These are phyloP conservation scores for Porites cylindrica DNA, from an alignment of 92 coral and sea anemone genomes.

Conservation along the genomic window DNA sequence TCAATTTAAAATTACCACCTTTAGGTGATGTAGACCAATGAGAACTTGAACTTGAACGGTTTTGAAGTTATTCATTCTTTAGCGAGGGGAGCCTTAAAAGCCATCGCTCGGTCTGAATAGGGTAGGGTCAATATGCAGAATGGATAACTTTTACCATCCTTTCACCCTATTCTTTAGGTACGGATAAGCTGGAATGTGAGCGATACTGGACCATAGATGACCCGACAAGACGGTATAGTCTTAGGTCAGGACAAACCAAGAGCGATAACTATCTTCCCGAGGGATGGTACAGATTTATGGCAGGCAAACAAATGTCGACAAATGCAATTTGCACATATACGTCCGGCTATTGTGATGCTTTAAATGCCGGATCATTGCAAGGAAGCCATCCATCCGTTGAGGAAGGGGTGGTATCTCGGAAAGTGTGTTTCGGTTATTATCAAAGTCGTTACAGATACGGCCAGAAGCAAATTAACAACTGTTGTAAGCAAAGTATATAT, in stretches of 20 bases:
- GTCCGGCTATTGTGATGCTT: slow-evolving; percentile 50
- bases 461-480: neutral
- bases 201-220: slow-evolving; percentile 5
- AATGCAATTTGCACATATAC: neutral
- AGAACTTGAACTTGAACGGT: too few species aligned
- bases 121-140: too few species aligned
- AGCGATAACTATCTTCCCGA: slow-evolving; percentile 37
- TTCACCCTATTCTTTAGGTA: neutral
- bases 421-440: slow-evolving; percentile 70
- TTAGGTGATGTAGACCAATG: too few species aligned
- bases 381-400: slow-evolving; percentile 62
- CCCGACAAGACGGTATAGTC: neutral
- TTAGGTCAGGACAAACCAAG: neutral
- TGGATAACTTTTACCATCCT: too few species aligned
- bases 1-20: too few species aligned
- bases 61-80: too few species aligned
- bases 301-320: too few species aligned
- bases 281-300: too few species aligned
- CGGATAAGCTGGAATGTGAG: slow-evolving; percentile 16
- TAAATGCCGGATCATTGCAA: slow-evolving; percentile 66
- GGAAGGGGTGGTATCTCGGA: slow-evolving; percentile 70
- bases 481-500: slow-evolving; percentile 29
- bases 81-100: too few species aligned
- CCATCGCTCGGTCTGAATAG: too few species aligned
- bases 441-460: neutral